Evolutionary conservation across 2,888 invertebrate genomes (phyloP).

Genomic region (Drosophila paranaensis): DNA sequence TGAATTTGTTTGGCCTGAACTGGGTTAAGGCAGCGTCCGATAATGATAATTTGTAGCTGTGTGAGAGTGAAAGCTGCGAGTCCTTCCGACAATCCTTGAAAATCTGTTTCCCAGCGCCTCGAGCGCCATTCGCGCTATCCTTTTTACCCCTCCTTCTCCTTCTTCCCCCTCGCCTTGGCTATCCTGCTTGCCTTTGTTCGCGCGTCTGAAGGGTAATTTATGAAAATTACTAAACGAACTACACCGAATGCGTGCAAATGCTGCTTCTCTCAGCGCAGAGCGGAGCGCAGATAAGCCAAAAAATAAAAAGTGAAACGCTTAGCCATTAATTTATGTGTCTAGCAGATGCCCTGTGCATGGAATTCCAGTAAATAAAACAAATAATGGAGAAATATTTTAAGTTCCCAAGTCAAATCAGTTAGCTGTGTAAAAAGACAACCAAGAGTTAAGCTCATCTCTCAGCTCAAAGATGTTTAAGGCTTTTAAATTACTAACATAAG

Average conservation of each 20-base stretch:
- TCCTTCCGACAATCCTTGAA: conserved; percentile 30
- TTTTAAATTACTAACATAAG: too few species aligned
- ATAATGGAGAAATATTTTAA: too few species aligned
- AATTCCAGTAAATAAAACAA: background rate
- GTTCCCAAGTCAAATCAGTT: too few species aligned
- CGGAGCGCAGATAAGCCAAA: conserved; percentile 13
- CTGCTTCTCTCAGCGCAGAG: conserved; percentile 48
- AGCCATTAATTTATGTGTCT: background rate
- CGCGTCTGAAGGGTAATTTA: conserved; percentile 69
- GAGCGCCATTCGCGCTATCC: background rate
- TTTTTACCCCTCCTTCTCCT: background rate
- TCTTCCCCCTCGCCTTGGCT: background rate
- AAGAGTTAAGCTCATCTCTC: background rate
- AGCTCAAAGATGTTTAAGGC: background rate
- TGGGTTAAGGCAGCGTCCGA: conserved; percentile 36
- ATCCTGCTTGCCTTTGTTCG: conserved; percentile 30
- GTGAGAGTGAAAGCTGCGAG: conserved; percentile 35
- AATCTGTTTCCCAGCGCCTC: conserved; percentile 15
- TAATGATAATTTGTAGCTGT: conserved; percentile 59
- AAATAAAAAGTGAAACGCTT: background rate
- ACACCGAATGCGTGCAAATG: conserved; percentile 77
- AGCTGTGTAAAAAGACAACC: background rate
- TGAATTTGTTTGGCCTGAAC: conserved; percentile 47
- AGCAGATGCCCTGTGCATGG: conserved; percentile 10
- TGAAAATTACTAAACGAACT: conserved; percentile 78